Percentiles rank a stretch among this genome's conserved stretches.
Evolutionary conservation across 2,888 invertebrate genomes (phyloP).

Genomic region (Protula sp.): DNA sequence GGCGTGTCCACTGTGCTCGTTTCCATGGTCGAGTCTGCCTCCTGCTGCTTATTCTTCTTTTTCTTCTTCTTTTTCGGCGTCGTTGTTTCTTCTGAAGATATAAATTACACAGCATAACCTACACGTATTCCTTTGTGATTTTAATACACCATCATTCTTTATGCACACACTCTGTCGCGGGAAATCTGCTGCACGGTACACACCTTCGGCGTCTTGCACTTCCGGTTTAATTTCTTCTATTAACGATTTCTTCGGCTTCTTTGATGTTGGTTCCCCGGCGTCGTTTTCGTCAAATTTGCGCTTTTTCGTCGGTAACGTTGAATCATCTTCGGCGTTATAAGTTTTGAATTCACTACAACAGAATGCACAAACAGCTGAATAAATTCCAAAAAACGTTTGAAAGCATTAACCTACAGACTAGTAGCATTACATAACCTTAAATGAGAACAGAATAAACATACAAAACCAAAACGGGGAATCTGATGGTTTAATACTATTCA

Average conservation of each 20-base stretch:
- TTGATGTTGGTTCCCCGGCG: slow-evolving; percentile 10
- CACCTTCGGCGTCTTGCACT: too few species aligned
- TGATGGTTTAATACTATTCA: too few species aligned
- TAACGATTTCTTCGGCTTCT: too few species aligned
- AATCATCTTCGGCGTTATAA: slow-evolving; percentile 75
- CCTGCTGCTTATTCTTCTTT: slow-evolving; percentile 4
- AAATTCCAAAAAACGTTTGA: not conserved
- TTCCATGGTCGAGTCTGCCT: not conserved
- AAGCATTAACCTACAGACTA: not conserved
- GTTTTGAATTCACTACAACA: slow-evolving; percentile 69
- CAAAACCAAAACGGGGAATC: not conserved
- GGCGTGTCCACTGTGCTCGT: not conserved
- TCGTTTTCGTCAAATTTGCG: slow-evolving; percentile 33
- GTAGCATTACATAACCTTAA: not conserved
- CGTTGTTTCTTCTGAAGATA: slow-evolving; percentile 4
- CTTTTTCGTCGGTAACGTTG: slow-evolving; percentile 64
- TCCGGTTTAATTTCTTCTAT: too few species aligned
- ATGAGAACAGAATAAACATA: not conserved
- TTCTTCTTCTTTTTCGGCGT: slow-evolving; percentile 11
- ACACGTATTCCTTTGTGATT: too few species aligned
- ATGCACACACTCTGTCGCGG: too few species aligned
- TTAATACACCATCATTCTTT: too few species aligned
- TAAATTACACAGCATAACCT: too few species aligned
- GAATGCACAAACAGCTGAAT: not conserved
- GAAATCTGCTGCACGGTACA: too few species aligned